Conservation (phyloP, 53 echinoderm and acorn worm species). For the Echinometra lucunter region DNA sequence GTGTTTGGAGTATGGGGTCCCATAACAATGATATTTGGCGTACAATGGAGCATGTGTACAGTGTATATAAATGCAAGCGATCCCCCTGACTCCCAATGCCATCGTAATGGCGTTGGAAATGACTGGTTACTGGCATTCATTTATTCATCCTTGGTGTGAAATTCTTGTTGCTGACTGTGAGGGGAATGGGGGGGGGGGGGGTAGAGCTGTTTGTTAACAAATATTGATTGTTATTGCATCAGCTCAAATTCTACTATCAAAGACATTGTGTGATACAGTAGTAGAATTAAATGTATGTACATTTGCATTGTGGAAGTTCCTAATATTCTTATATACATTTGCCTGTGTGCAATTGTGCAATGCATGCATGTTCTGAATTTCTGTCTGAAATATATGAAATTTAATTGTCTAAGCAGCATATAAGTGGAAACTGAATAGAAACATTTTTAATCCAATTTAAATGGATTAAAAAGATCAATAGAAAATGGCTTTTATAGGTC, state of each 20-base stretch:
- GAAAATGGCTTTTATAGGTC: background rate
- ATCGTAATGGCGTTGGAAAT: conserved; percentile 3
- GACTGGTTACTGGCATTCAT: conserved; percentile 25
- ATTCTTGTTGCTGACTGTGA: background rate
- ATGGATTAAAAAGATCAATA: background rate
- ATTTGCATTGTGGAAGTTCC: background rate
- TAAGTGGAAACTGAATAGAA: background rate
- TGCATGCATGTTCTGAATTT: background rate
- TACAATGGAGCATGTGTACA: conserved; percentile 22
- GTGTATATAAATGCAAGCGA: background rate
- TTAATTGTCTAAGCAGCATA: background rate
- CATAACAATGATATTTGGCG: background rate
- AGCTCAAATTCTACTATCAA: background rate
- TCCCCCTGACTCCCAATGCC: background rate
- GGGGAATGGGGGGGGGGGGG: background rate
- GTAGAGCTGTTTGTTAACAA: background rate
- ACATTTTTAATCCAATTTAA: background rate
- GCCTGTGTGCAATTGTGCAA: background rate
- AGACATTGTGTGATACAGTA: background rate
- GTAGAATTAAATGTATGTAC: background rate
- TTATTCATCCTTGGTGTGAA: conserved; percentile 40
- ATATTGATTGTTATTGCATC: conserved; percentile 14
- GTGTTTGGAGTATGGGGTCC: background rate
- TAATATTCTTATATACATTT: background rate
- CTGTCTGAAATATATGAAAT: background rate